Evolutionary conservation across 2,888 invertebrate species (phyloP).

Genomic region (Diarsia dahlii): DNA sequence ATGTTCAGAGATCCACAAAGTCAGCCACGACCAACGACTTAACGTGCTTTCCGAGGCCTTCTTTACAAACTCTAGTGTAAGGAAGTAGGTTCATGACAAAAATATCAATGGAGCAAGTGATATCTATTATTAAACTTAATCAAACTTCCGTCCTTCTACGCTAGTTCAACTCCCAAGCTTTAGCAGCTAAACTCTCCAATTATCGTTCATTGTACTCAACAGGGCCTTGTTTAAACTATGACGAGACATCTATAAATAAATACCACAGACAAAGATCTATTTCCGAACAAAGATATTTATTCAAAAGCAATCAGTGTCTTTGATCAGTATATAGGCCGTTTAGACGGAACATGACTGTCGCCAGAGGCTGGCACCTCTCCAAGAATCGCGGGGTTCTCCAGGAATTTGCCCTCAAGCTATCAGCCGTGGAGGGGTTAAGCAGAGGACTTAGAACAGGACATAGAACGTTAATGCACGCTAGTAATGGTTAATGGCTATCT

Average conservation of each 20-base stretch:
- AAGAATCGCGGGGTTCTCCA: conserved; percentile 40
- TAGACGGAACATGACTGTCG: conserved; percentile 36
- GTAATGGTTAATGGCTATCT: background rate
- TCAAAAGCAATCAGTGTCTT: conserved; percentile 44
- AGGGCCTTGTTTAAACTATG: background rate
- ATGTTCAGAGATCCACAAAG: background rate
- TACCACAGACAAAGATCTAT: conserved; percentile 16
- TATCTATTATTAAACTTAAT: background rate
- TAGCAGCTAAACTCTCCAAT: background rate
- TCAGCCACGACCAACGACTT: no score
- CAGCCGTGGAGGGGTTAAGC: conserved; percentile 12
- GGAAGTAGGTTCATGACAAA: no score
- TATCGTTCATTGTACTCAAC: conserved; percentile 8
- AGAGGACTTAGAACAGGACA: conserved; percentile 6
- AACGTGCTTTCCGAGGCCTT: no score
- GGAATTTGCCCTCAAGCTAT: conserved; percentile 30
- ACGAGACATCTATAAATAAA: conserved; percentile 19
- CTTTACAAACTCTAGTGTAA: no score
- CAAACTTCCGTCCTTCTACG: background rate
- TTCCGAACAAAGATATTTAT: conserved; percentile 35
- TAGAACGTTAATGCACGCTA: background rate
- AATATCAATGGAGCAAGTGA: no score
- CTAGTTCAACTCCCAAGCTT: background rate
- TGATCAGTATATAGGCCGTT: conserved; percentile 40
- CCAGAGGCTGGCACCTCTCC: conserved; percentile 33